A percentile compares a stretch with the other conserved stretches of the same genome.
Conservation (phyloP, 2,113 vertebrate species). For the Benitochromis conjunctus region DNA sequence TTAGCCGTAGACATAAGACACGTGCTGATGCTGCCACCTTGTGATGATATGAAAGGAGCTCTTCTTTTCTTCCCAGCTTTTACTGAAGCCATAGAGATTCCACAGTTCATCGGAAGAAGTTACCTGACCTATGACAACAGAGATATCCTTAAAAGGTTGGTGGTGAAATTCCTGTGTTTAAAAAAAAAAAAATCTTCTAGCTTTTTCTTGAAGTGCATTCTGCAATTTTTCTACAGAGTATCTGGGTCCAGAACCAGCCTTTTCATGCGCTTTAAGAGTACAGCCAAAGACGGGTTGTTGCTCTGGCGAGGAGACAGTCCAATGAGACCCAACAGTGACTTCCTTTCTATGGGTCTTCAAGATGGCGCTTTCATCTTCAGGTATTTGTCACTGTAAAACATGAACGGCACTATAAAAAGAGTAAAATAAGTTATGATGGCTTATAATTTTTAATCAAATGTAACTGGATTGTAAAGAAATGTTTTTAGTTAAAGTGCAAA, state of each 20-base stretch:
- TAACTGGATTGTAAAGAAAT: not conserved
- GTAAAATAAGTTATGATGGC: not conserved
- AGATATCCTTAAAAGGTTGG: constrained; percentile 90
- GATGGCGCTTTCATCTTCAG: constrained; percentile 88
- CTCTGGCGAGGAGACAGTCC: constrained; percentile 91
- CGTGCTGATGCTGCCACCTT: constrained; percentile 15
- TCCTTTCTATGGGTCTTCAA: constrained; percentile 88
- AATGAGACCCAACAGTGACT: constrained; percentile 88
- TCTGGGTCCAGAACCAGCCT: constrained; percentile 87
- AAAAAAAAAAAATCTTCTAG: not conserved
- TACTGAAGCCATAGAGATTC: constrained; percentile 93
- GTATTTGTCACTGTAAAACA: constrained; percentile 52
- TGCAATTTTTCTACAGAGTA: constrained; percentile 66
- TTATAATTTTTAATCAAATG: not conserved
- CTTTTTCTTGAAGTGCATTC: not conserved
- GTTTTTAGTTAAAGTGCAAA: not conserved
- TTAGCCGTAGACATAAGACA: not conserved
- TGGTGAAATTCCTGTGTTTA: not conserved
- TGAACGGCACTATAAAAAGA: not conserved
- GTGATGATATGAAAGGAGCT: constrained; percentile 26
- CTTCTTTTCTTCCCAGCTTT: constrained; percentile 74
- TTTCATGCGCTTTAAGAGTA: constrained; percentile 95
- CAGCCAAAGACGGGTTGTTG: constrained; percentile 85
- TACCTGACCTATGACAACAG: constrained; percentile 88
- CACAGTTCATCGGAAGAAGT: constrained; percentile 94